A percentile compares a stretch with the other conserved stretches of the same genome.
These are phyloP conservation scores for Argyra leucocephala DNA, from an alignment of 2,888 invertebrate species.

Conservation along the genomic window DNA sequence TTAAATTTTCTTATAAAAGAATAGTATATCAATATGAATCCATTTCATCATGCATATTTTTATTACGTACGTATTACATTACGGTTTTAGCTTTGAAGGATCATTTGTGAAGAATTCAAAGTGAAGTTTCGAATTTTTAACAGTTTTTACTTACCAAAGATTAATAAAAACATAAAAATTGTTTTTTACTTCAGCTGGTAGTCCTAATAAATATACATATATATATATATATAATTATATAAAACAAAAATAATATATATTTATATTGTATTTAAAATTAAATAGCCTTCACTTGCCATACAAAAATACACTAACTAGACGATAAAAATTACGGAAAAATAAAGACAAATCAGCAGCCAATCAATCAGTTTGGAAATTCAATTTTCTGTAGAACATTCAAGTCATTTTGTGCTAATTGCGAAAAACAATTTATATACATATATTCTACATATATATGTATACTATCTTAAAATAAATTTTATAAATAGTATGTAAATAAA, in stretches of 20 bases:
- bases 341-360: conserved; percentile 9
- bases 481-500: not conserved
- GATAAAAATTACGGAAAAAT: conserved; percentile 6
- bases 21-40: too few species aligned
- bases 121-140: too few species aligned
- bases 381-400: not conserved
- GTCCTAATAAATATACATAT: too few species aligned
- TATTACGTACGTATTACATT: too few species aligned
- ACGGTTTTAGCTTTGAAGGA: too few species aligned
- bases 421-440: not conserved
- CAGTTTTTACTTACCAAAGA: too few species aligned
- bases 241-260: too few species aligned
- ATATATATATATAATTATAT: not conserved
- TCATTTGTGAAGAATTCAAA: too few species aligned
- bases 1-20: too few species aligned
- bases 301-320: conserved; percentile 2
- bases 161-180: too few species aligned
- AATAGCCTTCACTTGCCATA: conserved; percentile 4
- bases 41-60: too few species aligned
- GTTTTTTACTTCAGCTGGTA: too few species aligned
- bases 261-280: not conserved
- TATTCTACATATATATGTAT: not conserved
- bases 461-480: not conserved
- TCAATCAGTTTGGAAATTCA: conserved; percentile 8
- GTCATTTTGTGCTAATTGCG: conserved; percentile 1